Evolutionary conservation across 2,797 vertebrate species (phyloP), one percentile per base, ranked within the genome.

Genomic region (Phoeniculus purpureus): DNA sequence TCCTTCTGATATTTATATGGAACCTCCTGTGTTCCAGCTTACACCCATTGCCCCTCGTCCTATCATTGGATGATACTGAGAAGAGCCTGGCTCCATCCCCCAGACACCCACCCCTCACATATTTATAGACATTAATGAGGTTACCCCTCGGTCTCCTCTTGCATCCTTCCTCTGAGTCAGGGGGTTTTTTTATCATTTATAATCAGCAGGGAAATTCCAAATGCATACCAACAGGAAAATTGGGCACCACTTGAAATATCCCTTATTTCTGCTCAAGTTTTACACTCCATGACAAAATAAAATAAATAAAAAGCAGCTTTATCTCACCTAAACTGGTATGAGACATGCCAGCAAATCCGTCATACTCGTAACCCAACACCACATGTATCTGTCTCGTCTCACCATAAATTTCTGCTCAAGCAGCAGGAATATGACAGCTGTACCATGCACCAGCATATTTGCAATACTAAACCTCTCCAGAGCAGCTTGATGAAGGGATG

Each of bases 341-440:
- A 94, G 86, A 92, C 80, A 71, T 80, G 86, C 92, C 92, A 96
- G 91, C 51, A 87, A 86, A 95, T 94, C 89, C 94, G 94, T 93
- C 94, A 96, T 64, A 83, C 92, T 86, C 88, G 83, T 92, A 96
- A 94, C 86, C 81, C 72, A 84, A 67, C 81, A 90, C 78, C 87
- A 90, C 93, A 91, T 67, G 52, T 94, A 89, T 96, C 89, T 96
- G 94, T 90, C 94, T 91, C 85, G 74, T 50, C 77, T 87, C 74
- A 84, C 89, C 85, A 92, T 86, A 90, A 81, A 92, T 90, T 94
- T 91, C 89, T 91, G 81, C 81, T 93, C 4, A 0, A 88, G 94
- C 89, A 95, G 89, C 94, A 92, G 91, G 87, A 94, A 79, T 85
- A 68, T 81, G 92, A 95, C 96, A 96, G 92, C 93, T 94, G 87